Evolutionary conservation across 1,140 invertebrate genomes (phyloP), one percentile per base, ranked within the genome.

Genomic region (Heterodera schachtii): DNA sequence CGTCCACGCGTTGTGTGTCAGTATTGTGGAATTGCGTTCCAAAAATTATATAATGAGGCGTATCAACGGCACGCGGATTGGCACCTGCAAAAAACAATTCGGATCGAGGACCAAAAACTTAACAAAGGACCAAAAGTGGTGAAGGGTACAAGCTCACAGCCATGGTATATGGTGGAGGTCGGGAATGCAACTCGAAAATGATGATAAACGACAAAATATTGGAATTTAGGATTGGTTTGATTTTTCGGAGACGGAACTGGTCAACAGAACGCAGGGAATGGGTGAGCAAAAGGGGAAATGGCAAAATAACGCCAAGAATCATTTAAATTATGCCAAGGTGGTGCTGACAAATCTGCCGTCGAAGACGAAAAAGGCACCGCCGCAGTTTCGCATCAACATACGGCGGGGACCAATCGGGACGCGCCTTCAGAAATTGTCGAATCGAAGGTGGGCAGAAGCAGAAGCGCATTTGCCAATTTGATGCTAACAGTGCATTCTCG

Each of bases 41-140:
- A 85, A 49, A 82, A 87, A n/a, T 46, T 78, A 44, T 79, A 83
- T 43, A 74, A 78, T n/a, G 81, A 77, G 16, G 79, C 81, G 49
- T 89, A 86, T 73, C 79, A 87, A 76, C 66, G 81, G n/a, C 87
- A 88, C 75, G 76, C 83, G 52, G 88, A 89, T 73, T 84, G 84
- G 85, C 87, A 88, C 67, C 77, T 88, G 43, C 81, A 85, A 49
- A 66, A 82, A 19, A 82, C 84, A 16, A 60, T 86, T 49, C 64
- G 70, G 19, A 73, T 79, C 31, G 73, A 83, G n/a, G 78, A 83
- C 13, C 57, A 64, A 19, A 64, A 64, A 70, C 8, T 60, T n/a
- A 47, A 44, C 57, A 64, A 67, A 49, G 60, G 60, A 44, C 66
- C 76, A 19, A 41, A 41, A 43, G 47, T 66, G 41, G 69, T 52